Conservation (phyloP, 2,888 invertebrate species). For the Meandrusa payeni region DNA sequence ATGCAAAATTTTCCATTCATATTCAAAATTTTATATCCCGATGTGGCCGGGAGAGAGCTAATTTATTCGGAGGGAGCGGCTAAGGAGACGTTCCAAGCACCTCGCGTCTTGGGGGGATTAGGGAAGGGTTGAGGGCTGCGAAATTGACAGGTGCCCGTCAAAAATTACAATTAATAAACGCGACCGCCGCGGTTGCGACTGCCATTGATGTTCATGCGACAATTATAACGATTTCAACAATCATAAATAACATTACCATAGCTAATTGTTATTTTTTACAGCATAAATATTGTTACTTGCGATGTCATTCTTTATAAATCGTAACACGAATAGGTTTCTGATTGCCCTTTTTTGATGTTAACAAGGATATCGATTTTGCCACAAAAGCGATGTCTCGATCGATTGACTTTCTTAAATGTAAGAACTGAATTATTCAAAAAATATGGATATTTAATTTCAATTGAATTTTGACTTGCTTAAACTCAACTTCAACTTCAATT, state of each 20-base stretch:
- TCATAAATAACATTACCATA: conserved; percentile 10
- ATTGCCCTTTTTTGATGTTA: too few species aligned
- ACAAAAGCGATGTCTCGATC: too few species aligned
- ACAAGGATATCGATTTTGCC: too few species aligned
- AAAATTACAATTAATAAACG: conserved; percentile 80
- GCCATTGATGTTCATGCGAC: conserved; percentile 25
- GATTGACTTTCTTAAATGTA: too few species aligned
- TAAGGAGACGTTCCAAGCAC: conserved; percentile 67
- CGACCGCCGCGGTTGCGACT: conserved; percentile 59
- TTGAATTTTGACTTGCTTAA: too few species aligned
- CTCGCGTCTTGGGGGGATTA: conserved; percentile 76
- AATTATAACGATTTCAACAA: conserved; percentile 14
- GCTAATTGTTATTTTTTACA: conserved; percentile 5
- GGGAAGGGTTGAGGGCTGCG: conserved; percentile 73
- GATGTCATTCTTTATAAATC: too few species aligned
- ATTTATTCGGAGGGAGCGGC: conserved; percentile 85
- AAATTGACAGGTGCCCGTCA: conserved; percentile 80
- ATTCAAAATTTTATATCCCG: conserved; percentile 94
- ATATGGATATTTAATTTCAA: too few species aligned
- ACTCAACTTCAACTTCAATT: too few species aligned
- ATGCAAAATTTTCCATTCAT: conserved; percentile 94
- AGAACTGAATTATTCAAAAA: too few species aligned
- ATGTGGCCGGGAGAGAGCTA: conserved; percentile 85
- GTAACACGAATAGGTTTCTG: too few species aligned
- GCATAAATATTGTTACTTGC: too few species aligned